Base-by-base conservation (phyloP, 2,888 invertebrate species). In the Zonitis immaculata region DNA sequence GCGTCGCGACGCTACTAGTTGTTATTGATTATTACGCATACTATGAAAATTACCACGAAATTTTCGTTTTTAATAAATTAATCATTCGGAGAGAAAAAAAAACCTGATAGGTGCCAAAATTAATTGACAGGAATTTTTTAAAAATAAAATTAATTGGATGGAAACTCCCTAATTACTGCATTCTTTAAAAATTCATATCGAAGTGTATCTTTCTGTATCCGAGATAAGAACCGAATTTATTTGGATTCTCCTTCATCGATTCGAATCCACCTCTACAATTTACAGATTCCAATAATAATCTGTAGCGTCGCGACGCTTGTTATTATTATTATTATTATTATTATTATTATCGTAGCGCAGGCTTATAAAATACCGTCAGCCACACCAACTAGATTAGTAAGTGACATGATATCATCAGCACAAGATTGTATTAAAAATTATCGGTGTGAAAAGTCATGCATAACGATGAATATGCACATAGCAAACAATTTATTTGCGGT, bases 381-480 rank as follows among this genome's bases (percentile, higher is more conserved):
- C 56, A 50, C 53, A 47, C 56, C 53, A 53, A 35, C 39, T 39
- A 18, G 39, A 26, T 71, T 69, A 73, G 73, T 74, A 61, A 73
- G 74, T 75, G 74, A 71, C 74, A 75, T 75, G 75, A 69, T 71
- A 75, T 70, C 73, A 73, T 64, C 65, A 63, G 68, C 68, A 72
- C 70, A 67, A 65, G 58, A 63, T 60, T 67, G 61, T 65, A 68
- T 58, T 59, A 64, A 68, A 69, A 67, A 65, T 65, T 67, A 71
- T 69, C 81, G 80, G 81, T 80, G 79, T 79, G 80, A 78, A 80
- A 80, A 83, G 83, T 81, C 82, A 84, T 84, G 83, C 82, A 83
- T 83, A 81, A 82, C 74, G 79, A 84, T 84, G 83, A 82, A 82
- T 82, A 80, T 78, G 78, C 80, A 77, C 78, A 78, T 80, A 78